Evolutionary conservation across 2,888 invertebrate species (phyloP).

Genomic region (Rhagonycha lutea): DNA sequence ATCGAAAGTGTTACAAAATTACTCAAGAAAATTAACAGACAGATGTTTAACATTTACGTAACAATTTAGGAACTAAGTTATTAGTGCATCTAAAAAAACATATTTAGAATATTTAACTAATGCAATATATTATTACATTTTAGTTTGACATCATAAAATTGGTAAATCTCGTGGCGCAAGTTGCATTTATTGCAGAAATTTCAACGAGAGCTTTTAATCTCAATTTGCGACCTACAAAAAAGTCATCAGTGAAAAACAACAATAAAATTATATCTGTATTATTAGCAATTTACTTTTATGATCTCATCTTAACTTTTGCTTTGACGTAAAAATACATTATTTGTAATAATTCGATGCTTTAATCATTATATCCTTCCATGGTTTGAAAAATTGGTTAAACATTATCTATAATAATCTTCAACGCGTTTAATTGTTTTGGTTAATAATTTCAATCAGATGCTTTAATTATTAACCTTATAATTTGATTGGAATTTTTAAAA

Average conservation of each 20-base stretch:
- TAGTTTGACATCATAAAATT: background rate
- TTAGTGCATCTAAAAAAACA: background rate
- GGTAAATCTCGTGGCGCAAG: background rate
- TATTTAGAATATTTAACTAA: background rate
- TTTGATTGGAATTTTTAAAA: background rate
- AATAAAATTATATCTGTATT: background rate
- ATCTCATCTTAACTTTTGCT: background rate
- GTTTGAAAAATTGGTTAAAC: background rate
- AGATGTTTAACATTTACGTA: conserved; percentile 27
- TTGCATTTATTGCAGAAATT: background rate
- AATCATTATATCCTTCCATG: background rate
- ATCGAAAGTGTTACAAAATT: conserved; percentile 31
- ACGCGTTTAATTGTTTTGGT: background rate
- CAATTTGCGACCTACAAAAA: background rate
- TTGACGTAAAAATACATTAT: background rate
- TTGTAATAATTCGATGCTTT: background rate
- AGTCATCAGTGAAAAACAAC: background rate
- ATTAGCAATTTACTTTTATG: background rate
- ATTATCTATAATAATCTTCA: background rate
- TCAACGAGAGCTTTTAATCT: background rate
- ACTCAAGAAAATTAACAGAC: conserved; percentile 23
- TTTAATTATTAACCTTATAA: background rate
- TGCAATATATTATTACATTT: background rate
- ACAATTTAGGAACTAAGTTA: conserved; percentile 8
- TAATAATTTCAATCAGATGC: background rate